Evolutionary conservation across 1,140 invertebrate genomes (phyloP).

Genomic region (Colletes latitarsis): DNA sequence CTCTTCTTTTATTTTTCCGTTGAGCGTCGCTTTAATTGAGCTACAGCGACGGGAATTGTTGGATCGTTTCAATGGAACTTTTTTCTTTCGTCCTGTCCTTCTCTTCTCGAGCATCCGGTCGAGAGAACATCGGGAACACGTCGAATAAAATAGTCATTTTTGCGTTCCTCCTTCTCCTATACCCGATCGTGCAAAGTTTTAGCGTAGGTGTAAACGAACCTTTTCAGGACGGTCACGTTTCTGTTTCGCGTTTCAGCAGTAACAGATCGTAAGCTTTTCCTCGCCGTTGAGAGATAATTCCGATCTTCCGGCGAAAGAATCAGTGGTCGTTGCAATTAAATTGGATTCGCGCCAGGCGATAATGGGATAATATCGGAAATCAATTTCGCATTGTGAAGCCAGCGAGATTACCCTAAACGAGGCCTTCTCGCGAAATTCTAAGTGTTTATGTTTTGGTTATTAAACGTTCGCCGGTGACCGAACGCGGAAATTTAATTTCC

Average conservation of each 20-base stretch:
- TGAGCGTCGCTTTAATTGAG: no score
- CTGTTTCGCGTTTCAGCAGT: no score
- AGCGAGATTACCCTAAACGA: neutral
- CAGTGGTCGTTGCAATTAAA: neutral
- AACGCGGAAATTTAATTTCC: conserved; percentile 25
- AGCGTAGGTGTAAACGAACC: no score
- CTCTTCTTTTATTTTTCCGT: neutral
- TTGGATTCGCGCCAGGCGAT: neutral
- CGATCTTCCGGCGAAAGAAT: neutral
- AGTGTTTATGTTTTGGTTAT: conserved; percentile 32
- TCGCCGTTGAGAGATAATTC: neutral
- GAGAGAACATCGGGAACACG: no score
- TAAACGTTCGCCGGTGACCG: conserved; percentile 2
- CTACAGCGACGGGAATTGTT: no score
- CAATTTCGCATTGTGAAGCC: neutral
- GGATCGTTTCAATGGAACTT: no score
- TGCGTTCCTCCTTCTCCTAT: no score
- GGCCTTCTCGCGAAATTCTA: neutral
- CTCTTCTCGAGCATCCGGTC: neutral
- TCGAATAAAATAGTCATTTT: no score
- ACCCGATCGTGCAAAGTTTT: no score
- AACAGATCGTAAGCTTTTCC: no score
- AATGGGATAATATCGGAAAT: neutral
- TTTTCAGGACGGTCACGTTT: no score
- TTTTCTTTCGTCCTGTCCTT: no score